Base-by-base conservation (phyloP, 1,140 invertebrate genomes). In the Drosophila varians region DNA sequence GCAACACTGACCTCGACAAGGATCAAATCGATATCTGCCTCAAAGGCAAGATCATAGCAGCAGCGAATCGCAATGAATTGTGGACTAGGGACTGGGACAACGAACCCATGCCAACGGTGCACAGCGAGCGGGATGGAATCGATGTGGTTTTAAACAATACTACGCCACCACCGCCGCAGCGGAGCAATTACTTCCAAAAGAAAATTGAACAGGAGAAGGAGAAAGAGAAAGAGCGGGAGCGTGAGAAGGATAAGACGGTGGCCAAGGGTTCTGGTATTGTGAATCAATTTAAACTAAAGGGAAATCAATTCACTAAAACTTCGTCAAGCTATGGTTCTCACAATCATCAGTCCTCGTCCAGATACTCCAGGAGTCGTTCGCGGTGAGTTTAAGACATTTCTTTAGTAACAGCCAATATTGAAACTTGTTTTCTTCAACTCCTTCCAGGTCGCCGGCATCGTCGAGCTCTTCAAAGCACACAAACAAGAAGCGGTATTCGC, bases 11-110 rank as follows among this genome's bases (percentile, higher is more conserved):
- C 53, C 94, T 96, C 54, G 97, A 99, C 91, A 97, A 97, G 92
- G 97, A 99, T 93, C 95, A 97, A 90, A 97, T 99, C 52, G 96
- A 98, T 90, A 97, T 97, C 60, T 96, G 97, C 73, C 92, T 99
- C 25, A 98, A 98, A 91, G 97, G 97, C 31, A 97, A 98, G 92
- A 95, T 99, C 57, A 98, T 96, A 16, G 94, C 95, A 43, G 96
- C 97, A 0, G 96, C 96, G n/a, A 95, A 95, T 76, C 95, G 95
- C 73, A 96, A 96, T 54, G 95, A 96, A 61, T 93, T 98, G 12
- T 96, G 95, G 94, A 94, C 95, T 0, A 96, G 96, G 79, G 96
- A 99, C 92, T 99, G 98, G 98, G 94, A 95, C 68, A 94, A 94
- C 65, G 97, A 99, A 91, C 96, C 97, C 16, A 93, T 99, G 61